phyloP scores from a whole-genome alignment of 2,888 invertebrate species.

The Erebia ligea region DNA sequence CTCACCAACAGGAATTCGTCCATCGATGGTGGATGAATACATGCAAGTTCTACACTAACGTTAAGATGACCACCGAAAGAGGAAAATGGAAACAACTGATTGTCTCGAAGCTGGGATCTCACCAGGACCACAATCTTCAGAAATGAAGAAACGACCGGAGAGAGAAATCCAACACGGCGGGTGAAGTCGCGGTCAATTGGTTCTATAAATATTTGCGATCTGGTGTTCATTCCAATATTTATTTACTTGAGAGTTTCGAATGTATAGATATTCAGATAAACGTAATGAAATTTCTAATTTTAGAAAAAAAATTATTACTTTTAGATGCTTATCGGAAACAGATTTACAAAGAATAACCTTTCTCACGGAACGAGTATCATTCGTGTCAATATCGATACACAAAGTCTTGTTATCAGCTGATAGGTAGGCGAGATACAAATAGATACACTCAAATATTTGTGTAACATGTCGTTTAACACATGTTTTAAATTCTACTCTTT shows the following conservation, averaged over 20 bases:
- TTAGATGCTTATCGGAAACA: conserved; percentile 18
- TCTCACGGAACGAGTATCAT: conserved; percentile 45
- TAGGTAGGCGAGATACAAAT: conserved; percentile 59
- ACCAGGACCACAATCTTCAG: no score
- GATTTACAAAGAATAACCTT: conserved; percentile 32
- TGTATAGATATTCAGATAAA: not conserved
- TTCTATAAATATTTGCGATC: no score
- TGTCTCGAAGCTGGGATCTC: no score
- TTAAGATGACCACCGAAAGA: no score
- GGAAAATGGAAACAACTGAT: no score
- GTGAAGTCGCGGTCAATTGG: no score
- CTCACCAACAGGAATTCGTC: no score
- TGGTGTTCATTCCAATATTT: no score
- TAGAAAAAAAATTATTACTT: not conserved
- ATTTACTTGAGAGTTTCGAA: not conserved
- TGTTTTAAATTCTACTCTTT: conserved; percentile 62
- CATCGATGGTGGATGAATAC: no score
- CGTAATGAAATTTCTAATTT: not conserved
- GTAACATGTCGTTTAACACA: conserved; percentile 56
- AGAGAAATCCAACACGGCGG: no score
- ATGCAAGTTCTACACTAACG: no score
- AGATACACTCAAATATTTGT: conserved; percentile 65
- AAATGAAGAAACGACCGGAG: no score
- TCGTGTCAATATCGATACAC: conserved; percentile 54
- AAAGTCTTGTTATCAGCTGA: conserved; percentile 59